Evolutionary conservation across 2,113 vertebrate species (phyloP), one percentile per base, ranked within the genome.

Genomic region (Sinocyclocheilus maitianheensis): DNA sequence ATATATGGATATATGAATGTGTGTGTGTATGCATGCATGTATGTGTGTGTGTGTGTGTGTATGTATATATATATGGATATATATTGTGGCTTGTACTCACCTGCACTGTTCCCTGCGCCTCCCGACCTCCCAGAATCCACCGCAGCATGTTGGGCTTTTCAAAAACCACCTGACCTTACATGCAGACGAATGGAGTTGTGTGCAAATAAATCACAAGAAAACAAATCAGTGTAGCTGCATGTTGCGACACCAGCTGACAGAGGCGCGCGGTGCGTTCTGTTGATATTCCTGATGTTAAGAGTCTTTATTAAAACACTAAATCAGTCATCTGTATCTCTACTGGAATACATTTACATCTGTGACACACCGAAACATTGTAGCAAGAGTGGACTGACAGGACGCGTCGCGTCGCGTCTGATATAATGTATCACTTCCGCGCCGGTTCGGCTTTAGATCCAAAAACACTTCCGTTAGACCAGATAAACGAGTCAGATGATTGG

Each of bases 61-160:
- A 3, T 37, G 3, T 37, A 1, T 37, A 37, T 37, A 37, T 37
- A 37, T 37, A 37, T 37, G 4, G 3, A 37, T 37, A n/a, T n/a
- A n/a, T n/a, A n/a, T n/a, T 8, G 26, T 6, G 51, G 1, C 12
- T 1, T 14, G 2, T 69, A 82, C 89, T 94, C 90, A 98, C 97
- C 96, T 99, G 97, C 1, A 93, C 93, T 43, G 95, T 92, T 20
- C 96, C 94, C 88, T 96, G 97, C 34, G 95, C 94, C 72, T 98
- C 97, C 5, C 97, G 96, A 86, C 96, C 95, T 74, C 97, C 97
- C 12, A 99, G 95, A 77, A 99, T 93, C 97, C 98, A 99, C 34
- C 97, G 96, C 82, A 99, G 89, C 98, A 99, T 98, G 30, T 3
- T 83, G n/a, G 0, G 16, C 24, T 48, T 37, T 46, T 53, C 53